Conservation (phyloP, 2,888 invertebrate genomes). For the Drosophila pseudotalamancana region DNA sequence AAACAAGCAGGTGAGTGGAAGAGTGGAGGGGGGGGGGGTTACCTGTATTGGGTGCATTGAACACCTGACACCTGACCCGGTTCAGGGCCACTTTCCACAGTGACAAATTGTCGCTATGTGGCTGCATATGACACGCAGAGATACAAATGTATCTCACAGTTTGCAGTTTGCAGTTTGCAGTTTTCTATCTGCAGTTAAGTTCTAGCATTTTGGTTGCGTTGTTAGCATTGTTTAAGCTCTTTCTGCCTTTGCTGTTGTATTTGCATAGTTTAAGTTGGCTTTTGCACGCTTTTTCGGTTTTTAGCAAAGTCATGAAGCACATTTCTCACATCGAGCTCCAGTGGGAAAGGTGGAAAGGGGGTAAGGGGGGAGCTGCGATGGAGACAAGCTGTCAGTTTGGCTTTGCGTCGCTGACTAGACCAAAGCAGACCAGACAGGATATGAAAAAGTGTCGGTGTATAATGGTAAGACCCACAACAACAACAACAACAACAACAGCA, state of each 20-base stretch:
- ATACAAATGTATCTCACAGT: slow-evolving; percentile 28
- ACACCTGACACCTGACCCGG: slow-evolving; percentile 75
- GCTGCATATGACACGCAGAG: slow-evolving; percentile 7
- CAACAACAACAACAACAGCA: slow-evolving; percentile 44
- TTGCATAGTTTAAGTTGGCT: slow-evolving; percentile 60
- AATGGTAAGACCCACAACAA: slow-evolving; percentile 60
- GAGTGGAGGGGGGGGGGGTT: background rate
- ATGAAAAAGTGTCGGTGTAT: slow-evolving; percentile 78
- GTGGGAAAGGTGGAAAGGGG: background rate
- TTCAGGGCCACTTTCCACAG: slow-evolving; percentile 64
- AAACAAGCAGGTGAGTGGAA: too few relatives aligned
- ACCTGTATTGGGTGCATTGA: slow-evolving; percentile 22
- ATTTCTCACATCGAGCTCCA: slow-evolving; percentile 64
- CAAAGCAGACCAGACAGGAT: slow-evolving; percentile 71
- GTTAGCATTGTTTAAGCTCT: slow-evolving; percentile 57
- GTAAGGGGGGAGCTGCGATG: background rate
- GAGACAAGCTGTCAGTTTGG: slow-evolving; percentile 66
- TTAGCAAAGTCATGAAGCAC: slow-evolving; percentile 72
- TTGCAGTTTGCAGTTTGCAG: background rate
- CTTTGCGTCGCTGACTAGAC: slow-evolving; percentile 56
- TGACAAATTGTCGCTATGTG: slow-evolving; percentile 68
- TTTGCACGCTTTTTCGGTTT: slow-evolving; percentile 73
- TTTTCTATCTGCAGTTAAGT: background rate
- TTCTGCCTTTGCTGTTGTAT: slow-evolving; percentile 30
- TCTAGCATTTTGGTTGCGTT: slow-evolving; percentile 31